Conservation (phyloP, 1,140 invertebrate genomes). For the Drosophila micromelanica region DNA sequence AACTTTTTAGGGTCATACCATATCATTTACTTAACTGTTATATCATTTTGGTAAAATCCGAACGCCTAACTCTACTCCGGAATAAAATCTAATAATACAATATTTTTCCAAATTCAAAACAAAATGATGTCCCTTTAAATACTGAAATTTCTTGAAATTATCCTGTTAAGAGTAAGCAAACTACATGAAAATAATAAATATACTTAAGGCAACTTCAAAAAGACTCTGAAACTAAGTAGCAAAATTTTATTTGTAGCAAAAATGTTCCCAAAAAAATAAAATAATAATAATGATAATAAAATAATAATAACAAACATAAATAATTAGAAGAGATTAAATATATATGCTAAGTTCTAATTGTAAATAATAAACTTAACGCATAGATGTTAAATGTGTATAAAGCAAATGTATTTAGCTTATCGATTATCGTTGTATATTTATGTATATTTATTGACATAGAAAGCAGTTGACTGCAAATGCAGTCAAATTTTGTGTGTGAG, state of each 20-base stretch:
- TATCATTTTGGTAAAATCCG: not conserved
- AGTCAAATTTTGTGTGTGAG: slow-evolving; percentile 28
- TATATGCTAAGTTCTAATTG: slow-evolving; percentile 16
- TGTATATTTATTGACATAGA: slow-evolving; percentile 16
- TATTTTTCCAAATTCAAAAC: not conserved
- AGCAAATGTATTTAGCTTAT: slow-evolving; percentile 16
- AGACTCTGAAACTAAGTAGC: slow-evolving; percentile 73
- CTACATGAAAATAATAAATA: slow-evolving; percentile 7
- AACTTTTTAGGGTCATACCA: not conserved
- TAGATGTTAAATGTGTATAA: slow-evolving; percentile 40
- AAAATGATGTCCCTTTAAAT: not conserved
- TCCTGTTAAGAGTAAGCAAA: not conserved
- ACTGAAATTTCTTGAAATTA: slow-evolving; percentile 1
- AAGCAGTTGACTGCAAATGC: slow-evolving; percentile 20
- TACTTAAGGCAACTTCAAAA: slow-evolving; percentile 70
- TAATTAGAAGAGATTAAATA: too few relatives aligned
- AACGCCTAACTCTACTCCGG: too few relatives aligned
- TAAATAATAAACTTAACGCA: slow-evolving; percentile 46
- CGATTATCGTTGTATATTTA: slow-evolving; percentile 43
- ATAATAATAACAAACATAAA: not conserved
- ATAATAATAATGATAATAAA: not conserved
- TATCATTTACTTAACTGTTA: not conserved
- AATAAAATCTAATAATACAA: not conserved
- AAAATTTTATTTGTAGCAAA: slow-evolving; percentile 73
- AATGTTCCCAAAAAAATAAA: slow-evolving; percentile 52